Evolutionary conservation across 2,888 invertebrate species (phyloP).

Genomic region (Coelopa pilipes): DNA sequence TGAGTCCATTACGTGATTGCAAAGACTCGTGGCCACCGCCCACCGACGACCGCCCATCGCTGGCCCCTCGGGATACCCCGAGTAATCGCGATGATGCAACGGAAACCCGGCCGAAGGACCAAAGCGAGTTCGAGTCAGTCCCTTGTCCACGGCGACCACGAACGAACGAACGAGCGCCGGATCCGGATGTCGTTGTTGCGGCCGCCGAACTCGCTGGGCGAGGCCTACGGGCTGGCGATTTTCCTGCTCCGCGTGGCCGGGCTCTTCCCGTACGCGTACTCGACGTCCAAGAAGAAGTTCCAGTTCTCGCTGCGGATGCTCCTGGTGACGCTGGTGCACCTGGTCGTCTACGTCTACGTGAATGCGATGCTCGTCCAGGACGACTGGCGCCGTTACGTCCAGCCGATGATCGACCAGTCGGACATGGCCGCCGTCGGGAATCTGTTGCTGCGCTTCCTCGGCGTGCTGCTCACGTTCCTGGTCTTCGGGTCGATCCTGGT

Average conservation of each 20-base stretch:
- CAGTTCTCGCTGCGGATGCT: slow-evolving; percentile 42
- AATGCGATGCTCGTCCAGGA: slow-evolving; percentile 44
- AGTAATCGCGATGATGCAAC: neutral
- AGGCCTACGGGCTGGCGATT: slow-evolving; percentile 41
- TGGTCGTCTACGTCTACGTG: slow-evolving; percentile 46
- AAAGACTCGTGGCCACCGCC: too few relatives aligned
- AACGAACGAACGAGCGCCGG: neutral
- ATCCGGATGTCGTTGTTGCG: slow-evolving; percentile 35
- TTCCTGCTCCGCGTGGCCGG: slow-evolving; percentile 45
- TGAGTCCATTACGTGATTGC: too few relatives aligned
- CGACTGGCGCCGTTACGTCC: slow-evolving; percentile 45
- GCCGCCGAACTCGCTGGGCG: slow-evolving; percentile 39
- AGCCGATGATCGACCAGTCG: slow-evolving; percentile 48
- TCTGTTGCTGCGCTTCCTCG: slow-evolving; percentile 44
- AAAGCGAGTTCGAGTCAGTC: neutral
- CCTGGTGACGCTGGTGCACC: slow-evolving; percentile 42
- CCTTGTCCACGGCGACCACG: neutral
- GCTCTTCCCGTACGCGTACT: slow-evolving; percentile 47
- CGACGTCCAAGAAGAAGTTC: slow-evolving; percentile 33
- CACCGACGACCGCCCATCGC: neutral
- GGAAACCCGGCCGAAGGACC: neutral
- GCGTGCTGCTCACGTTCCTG: slow-evolving; percentile 43
- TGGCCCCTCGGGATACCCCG: too few relatives aligned
- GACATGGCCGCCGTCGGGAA: slow-evolving; percentile 43
- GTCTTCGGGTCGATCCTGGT: slow-evolving; percentile 41